A percentile compares a stretch with the other conserved stretches of the same genome.
These are phyloP conservation scores for Sphaerodactylus townsendi DNA, from an alignment of 2,113 vertebrate species.

Conservation along the genomic window DNA sequence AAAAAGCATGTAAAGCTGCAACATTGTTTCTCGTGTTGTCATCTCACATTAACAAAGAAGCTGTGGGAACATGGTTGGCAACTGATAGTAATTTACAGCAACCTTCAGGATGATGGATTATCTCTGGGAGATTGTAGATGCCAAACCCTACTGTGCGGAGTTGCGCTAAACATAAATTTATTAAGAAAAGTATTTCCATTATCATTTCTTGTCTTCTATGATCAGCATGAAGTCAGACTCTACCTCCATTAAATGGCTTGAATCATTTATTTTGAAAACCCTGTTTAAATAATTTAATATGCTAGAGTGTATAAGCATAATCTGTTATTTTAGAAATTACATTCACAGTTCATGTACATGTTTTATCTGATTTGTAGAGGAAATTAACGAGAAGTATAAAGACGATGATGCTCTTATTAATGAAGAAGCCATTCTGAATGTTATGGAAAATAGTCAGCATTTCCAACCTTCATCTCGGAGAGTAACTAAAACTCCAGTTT, in stretches of 20 bases:
- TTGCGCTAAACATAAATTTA: no score
- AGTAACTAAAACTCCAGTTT: constrained; percentile 81
- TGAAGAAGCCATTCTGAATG: constrained; percentile 94
- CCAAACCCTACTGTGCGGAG: no score
- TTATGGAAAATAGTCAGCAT: constrained; percentile 93
- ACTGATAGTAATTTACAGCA: not conserved
- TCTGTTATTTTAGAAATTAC: not conserved
- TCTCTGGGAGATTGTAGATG: no score
- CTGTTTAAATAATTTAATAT: not conserved
- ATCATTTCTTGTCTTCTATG: not conserved
- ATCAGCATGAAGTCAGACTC: not conserved
- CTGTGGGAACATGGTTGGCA: not conserved
- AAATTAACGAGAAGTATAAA: constrained; percentile 60
- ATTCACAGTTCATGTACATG: not conserved
- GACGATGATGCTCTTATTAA: constrained; percentile 89
- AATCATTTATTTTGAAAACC: constrained; percentile 22
- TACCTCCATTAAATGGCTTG: not conserved
- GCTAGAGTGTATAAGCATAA: constrained; percentile 6
- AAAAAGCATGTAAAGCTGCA: not conserved
- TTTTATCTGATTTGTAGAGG: constrained; percentile 66
- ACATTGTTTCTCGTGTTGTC: not conserved
- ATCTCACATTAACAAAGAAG: not conserved
- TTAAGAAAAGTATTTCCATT: not conserved
- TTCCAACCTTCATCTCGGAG: constrained; percentile 88
- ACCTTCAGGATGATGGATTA: not conserved